Percentiles rank a stretch among this genome's conserved stretches.
phyloP scores from a whole-genome alignment of 2,113 vertebrate species.

The Aphyosemion australe region DNA sequence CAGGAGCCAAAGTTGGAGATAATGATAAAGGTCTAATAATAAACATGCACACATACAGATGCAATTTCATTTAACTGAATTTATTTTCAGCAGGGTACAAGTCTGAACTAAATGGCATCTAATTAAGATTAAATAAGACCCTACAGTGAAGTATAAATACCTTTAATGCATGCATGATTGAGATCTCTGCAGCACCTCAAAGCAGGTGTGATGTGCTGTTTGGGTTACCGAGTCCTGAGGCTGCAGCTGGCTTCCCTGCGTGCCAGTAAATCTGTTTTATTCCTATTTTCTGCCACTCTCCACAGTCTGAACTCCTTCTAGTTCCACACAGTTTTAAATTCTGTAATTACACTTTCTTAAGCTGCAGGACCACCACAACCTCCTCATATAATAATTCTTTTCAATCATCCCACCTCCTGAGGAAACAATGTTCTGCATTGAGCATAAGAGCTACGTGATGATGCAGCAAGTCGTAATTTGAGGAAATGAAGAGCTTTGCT shows the following conservation, averaged over 20 bases:
- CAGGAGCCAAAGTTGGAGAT: neutral
- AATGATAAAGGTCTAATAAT: neutral
- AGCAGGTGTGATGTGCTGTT: neutral
- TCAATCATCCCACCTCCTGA: neutral
- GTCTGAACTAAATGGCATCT: neutral
- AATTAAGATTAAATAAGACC: neutral
- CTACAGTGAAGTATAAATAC: too few species aligned
- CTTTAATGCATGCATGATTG: too few species aligned
- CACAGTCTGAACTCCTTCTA: neutral
- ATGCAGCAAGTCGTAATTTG: neutral
- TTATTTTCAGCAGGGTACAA: neutral
- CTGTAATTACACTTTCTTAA: neutral
- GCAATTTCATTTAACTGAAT: neutral
- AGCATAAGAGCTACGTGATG: neutral
- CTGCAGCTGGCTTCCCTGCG: neutral
- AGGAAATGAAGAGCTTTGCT: too few species aligned
- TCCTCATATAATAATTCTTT: neutral
- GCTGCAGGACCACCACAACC: neutral
- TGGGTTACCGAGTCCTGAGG: neutral
- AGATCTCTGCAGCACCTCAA: neutral
- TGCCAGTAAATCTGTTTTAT: neutral
- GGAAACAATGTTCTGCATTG: neutral
- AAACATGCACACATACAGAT: neutral
- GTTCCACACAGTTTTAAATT: neutral
- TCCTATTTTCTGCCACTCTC: neutral